A percentile compares a stretch with the other conserved stretches of the same genome.
Evolutionary conservation across 1,140 invertebrate species (phyloP).

Genomic region (Pseudomyrmex flavicornis): DNA sequence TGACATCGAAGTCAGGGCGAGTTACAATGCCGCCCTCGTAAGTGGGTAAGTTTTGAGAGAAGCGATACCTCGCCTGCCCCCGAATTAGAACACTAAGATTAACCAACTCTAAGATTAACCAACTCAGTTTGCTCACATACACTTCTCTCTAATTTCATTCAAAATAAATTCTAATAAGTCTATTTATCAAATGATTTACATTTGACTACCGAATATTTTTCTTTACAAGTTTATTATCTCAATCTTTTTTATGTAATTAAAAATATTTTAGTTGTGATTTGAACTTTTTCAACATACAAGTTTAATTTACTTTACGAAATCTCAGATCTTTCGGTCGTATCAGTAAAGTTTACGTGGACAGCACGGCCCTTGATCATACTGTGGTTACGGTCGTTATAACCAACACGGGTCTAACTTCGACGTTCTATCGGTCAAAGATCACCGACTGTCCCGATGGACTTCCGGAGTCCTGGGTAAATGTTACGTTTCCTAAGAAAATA

Average conservation of each 20-base stretch:
- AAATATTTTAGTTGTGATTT: neutral
- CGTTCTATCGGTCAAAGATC: conserved; percentile 80
- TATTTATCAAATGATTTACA: neutral
- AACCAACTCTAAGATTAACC: conserved; percentile 8
- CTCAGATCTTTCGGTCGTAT: conserved; percentile 78
- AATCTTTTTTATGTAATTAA: neutral
- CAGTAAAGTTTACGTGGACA: conserved; percentile 83
- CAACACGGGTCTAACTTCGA: conserved; percentile 81
- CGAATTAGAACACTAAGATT: neutral
- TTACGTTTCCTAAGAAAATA: conserved; percentile 75
- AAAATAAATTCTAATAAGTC: conserved; percentile 1
- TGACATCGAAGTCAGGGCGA: conserved; percentile 82
- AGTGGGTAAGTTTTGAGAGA: conserved; percentile 72
- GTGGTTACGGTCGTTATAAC: conserved; percentile 81
- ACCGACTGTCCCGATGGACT: conserved; percentile 82
- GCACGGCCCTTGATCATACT: conserved; percentile 79
- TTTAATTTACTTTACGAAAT: neutral
- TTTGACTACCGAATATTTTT: neutral
- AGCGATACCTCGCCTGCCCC: conserved; percentile 46
- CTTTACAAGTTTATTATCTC: neutral
- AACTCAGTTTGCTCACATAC: conserved; percentile 10
- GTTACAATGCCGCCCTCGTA: conserved; percentile 81
- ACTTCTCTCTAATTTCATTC: conserved; percentile 30
- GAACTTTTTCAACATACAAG: no score
- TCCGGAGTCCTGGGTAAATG: conserved; percentile 80